Percentiles rank a stretch among this genome's conserved stretches.
These are phyloP conservation scores for Leucoraja erinaceus DNA, from an alignment of 2,113 vertebrate genomes.

Conservation along the genomic window DNA sequence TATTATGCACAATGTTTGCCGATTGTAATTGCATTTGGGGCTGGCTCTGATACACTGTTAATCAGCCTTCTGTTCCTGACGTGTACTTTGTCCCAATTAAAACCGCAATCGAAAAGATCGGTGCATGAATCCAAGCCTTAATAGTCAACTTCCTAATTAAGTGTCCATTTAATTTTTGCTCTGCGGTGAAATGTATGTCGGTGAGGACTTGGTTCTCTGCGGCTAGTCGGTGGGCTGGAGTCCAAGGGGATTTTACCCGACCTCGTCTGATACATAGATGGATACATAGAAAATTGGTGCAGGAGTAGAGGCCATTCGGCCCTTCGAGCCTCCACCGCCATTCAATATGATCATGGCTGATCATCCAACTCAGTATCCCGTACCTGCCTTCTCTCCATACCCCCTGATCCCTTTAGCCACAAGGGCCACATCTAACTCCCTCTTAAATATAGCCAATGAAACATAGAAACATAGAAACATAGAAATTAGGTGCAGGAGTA, in stretches of 20 bases:
- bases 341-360: no score
- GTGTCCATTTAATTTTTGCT: not conserved
- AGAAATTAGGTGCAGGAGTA: no score
- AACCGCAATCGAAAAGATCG: not conserved
- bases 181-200: not conserved
- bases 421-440: no score
- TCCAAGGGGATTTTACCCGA: not conserved
- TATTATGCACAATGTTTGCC: conserved; percentile 3
- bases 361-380: no score
- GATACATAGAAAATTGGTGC: no score
- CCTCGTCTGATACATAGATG: no score
- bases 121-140: not conserved
- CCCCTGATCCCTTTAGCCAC: no score
- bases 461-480: no score
- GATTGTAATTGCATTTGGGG: conserved; percentile 21
- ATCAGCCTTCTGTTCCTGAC: not conserved
- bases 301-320: no score
- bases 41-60: conserved; percentile 10
- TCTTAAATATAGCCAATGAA: no score
- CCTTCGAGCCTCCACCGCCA: no score
- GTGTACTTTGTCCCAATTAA: not conserved
- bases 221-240: not conserved
- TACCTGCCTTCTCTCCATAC: no score
- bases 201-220: not conserved
- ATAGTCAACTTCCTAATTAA: conserved; percentile 30